phyloP scores from a whole-genome alignment of 1,140 invertebrate species.

The Lethrus apterus region DNA sequence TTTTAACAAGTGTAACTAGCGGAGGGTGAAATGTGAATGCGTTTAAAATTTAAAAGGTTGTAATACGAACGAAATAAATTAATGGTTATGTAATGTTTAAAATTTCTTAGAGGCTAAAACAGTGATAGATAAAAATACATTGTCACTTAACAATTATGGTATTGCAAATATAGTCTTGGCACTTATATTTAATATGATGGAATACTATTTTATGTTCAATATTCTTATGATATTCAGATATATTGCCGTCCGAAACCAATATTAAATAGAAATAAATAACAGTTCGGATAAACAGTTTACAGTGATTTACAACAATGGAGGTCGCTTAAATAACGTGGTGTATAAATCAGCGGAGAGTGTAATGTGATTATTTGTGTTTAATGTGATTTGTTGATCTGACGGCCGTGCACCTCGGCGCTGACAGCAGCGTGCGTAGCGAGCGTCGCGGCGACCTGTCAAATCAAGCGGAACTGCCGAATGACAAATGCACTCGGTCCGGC shows the following conservation, averaged over 20 bases:
- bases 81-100: no score
- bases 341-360: conserved; percentile 41
- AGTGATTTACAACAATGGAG: conserved; percentile 34
- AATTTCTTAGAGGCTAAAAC: no score
- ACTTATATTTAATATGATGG: neutral
- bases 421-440: conserved; percentile 28
- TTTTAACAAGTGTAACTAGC: conserved; percentile 23
- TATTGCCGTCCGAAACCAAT: conserved; percentile 9
- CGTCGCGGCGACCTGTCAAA: conserved; percentile 37
- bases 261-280: conserved; percentile 30
- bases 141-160: neutral
- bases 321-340: conserved; percentile 36
- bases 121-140: no score
- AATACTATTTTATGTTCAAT: neutral
- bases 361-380: conserved; percentile 42
- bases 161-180: neutral
- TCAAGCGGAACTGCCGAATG: conserved; percentile 40
- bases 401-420: conserved; percentile 37
- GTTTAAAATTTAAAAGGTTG: conserved; percentile 17
- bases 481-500: conserved; percentile 39
- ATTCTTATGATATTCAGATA: neutral
- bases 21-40: conserved; percentile 29
- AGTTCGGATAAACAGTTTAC: conserved; percentile 34
- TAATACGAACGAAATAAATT: conserved; percentile 10
- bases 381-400: conserved; percentile 41